These are phyloP conservation scores for Calameuta idolon DNA, from an alignment of 2,888 invertebrate genomes.

Conservation along the genomic window DNA sequence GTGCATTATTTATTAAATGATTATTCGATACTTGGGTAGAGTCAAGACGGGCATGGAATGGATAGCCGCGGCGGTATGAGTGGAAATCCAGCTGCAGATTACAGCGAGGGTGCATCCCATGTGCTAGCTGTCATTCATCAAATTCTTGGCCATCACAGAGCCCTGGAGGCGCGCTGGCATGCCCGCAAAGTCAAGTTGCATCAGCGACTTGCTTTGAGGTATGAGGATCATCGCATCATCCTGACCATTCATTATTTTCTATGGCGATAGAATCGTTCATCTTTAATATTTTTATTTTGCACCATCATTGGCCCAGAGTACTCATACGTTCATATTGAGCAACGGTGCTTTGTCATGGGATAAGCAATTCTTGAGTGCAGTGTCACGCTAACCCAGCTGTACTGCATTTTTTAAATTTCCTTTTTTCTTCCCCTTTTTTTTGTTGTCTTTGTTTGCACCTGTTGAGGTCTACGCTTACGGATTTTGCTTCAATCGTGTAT, in stretches of 20 bases:
- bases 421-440: not conserved
- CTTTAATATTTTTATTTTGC: not conserved
- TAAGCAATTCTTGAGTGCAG: not conserved
- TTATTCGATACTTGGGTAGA: constrained; percentile 41
- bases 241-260: not conserved
- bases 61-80: constrained; percentile 75
- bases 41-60: constrained; percentile 66
- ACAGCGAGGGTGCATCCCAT: constrained; percentile 96
- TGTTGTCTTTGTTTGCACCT: not conserved
- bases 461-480: not conserved
- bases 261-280: not conserved
- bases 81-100: constrained; percentile 93
- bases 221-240: constrained; percentile 23
- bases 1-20: not conserved
- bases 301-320: not conserved
- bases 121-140: constrained; percentile 97
- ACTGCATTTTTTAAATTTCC: not conserved
- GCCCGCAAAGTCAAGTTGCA: constrained; percentile 95
- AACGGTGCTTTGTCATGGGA: not conserved
- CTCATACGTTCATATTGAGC: not conserved
- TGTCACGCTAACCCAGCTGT: not conserved
- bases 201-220: constrained; percentile 87
- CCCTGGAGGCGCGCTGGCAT: constrained; percentile 95
- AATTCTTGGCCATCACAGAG: constrained; percentile 93
- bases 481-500: not conserved